Evolutionary conservation across 2,797 vertebrate species (phyloP), one percentile per base, ranked within the genome.

Genomic region (Typhlichthys eigenmanni): DNA sequence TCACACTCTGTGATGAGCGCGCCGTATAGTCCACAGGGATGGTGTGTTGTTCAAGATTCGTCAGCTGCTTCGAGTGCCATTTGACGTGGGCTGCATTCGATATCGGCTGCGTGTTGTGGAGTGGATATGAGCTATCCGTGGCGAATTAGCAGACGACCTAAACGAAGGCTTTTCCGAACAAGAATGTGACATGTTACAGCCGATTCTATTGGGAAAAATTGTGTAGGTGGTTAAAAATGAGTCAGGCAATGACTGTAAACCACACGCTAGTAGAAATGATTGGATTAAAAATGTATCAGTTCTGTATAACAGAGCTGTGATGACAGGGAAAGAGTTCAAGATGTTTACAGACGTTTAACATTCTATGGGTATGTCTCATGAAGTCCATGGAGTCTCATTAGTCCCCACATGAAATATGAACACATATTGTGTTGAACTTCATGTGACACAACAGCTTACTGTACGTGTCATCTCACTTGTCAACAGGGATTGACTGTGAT

Each of bases 311-410:
- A 83, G 68, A 76, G 69, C 68, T 47, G 66, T 75, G 84, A 84
- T 84, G 72, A 83, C 73, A 81, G 76, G 74, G 71, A 34, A 32
- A 75, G 47, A 64, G 72, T 52, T 11, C 73, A 82, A 74, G 68
- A 11, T 87, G 78, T 88, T 84, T 85, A 82, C 62, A 74, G 79
- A 76, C 68, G 69, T 76, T 72, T 83, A 81, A 81, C 80, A 69
- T 64, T 58, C 74, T 64, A 76, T 65, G 68, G 57, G 67, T 66
- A 71, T 62, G 51, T 29, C 24, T 29, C 24, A 29, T 29, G 24
- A 29, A 29, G 24, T 29, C 24, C 24, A 29, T 29, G 24, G 24
- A 29, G 64, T 62, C 76, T 72, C 69, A 72, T 43, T 50, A 76
- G 53, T 58, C 64, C 64, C 55, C 8, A 29, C 61, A 60, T 71